These are phyloP conservation scores for Brachyrhaphis roseni DNA, from an alignment of 2,797 vertebrate species.

Conservation along the genomic window DNA sequence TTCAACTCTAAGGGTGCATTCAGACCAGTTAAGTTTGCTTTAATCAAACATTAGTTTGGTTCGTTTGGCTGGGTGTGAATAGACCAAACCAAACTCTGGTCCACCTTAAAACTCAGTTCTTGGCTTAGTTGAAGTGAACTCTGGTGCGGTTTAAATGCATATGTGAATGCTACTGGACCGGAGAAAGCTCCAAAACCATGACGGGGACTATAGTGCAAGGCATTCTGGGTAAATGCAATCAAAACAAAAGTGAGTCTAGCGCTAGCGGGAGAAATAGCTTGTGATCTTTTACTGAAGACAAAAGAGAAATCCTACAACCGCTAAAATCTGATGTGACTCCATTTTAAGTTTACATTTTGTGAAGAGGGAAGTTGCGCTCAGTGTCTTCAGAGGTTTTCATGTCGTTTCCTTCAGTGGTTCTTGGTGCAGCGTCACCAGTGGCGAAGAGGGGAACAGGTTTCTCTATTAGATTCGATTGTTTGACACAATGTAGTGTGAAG, in stretches of 20 bases:
- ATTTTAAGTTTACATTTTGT: background rate
- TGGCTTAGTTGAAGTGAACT: background rate
- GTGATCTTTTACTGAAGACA: background rate
- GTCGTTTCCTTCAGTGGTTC: background rate
- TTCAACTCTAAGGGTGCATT: background rate
- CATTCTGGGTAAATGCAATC: no score
- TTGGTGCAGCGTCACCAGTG: background rate
- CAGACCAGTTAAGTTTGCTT: background rate
- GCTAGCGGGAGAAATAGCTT: background rate
- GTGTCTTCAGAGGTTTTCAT: background rate
- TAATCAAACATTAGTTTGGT: background rate
- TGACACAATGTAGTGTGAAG: background rate
- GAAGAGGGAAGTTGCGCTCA: background rate
- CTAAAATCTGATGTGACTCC: background rate
- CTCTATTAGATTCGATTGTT: background rate
- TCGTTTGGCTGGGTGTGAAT: background rate
- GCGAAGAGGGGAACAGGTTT: background rate
- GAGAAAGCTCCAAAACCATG: no score
- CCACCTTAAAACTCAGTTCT: background rate
- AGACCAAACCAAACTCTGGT: background rate
- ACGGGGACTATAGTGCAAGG: no score
- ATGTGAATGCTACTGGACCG: background rate
- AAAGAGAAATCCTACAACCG: background rate
- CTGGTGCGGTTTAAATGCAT: background rate
- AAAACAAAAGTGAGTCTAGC: no score